phyloP scores from a whole-genome alignment of 2,113 vertebrate genomes.

The Caretta caretta region DNA sequence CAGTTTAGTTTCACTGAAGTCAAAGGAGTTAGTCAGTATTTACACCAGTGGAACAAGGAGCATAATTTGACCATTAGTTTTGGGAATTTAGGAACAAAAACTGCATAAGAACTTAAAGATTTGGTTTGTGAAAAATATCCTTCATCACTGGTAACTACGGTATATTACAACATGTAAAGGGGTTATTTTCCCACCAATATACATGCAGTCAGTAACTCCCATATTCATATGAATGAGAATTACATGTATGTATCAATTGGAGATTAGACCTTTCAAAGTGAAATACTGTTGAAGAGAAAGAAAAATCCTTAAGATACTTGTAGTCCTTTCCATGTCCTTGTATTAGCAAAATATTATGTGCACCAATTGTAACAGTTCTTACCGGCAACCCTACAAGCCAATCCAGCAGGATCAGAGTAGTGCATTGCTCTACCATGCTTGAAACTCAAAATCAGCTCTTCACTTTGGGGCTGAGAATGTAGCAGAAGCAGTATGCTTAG shows the following conservation, averaged over 20 bases:
- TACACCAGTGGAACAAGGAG: neutral
- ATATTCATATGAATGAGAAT: neutral
- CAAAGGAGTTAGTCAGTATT: slow-evolving; percentile 41
- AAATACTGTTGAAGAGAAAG: neutral
- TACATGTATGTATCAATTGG: neutral
- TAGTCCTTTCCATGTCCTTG: slow-evolving; percentile 41
- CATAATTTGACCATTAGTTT: neutral
- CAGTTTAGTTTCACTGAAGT: slow-evolving; percentile 31
- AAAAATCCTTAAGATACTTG: slow-evolving; percentile 47
- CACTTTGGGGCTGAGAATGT: neutral
- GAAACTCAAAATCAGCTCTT: neutral
- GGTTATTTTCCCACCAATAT: neutral
- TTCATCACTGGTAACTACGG: neutral
- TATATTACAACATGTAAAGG: rapidly evolving
- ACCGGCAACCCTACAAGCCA: neutral
- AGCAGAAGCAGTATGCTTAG: neutral
- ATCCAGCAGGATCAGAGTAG: neutral
- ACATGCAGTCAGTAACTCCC: neutral
- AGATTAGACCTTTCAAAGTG: neutral
- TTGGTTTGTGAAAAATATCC: rapidly evolving
- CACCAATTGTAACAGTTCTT: neutral
- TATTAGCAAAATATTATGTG: neutral
- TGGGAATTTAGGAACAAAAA: neutral
- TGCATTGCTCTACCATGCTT: rapidly evolving
- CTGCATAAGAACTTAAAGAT: neutral